phyloP scores from a whole-genome alignment of 2,797 vertebrate species.

The Nannoperca australis region DNA sequence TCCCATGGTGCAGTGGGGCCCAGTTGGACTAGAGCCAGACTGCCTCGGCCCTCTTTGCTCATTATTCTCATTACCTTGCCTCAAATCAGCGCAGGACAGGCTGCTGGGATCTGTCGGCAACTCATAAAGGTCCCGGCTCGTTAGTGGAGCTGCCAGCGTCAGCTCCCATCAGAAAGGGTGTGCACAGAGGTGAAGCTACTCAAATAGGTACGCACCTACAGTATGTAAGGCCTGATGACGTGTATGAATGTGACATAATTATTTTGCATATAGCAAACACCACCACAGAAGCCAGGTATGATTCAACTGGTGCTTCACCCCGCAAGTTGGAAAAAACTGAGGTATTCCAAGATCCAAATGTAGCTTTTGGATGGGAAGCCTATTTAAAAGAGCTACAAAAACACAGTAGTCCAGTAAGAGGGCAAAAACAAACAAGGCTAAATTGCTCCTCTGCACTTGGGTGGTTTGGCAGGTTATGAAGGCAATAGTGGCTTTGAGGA shows the following conservation, averaged over 20 bases:
- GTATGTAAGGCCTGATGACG: slow-evolving; percentile 16
- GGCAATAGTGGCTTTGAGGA: slow-evolving; percentile 82
- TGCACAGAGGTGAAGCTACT: slow-evolving; percentile 63
- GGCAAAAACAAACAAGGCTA: slow-evolving; percentile 84
- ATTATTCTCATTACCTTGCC: slow-evolving; percentile 88
- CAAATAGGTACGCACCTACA: slow-evolving; percentile 58
- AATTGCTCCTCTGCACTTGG: slow-evolving; percentile 84
- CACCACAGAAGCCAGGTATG: slow-evolving; percentile 56
- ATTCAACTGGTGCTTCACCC: slow-evolving; percentile 61
- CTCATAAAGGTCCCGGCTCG: slow-evolving; percentile 82
- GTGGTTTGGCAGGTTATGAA: slow-evolving; percentile 86
- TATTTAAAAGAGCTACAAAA: slow-evolving; percentile 80
- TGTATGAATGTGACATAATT: slow-evolving; percentile 28
- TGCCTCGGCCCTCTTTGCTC: slow-evolving; percentile 76
- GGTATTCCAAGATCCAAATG: slow-evolving; percentile 73
- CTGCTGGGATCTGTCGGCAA: slow-evolving; percentile 87
- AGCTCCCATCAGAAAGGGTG: slow-evolving; percentile 69
- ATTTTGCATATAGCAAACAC: slow-evolving; percentile 30
- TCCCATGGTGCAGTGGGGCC: slow-evolving; percentile 84
- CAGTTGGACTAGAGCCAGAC: slow-evolving; percentile 82
- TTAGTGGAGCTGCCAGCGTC: slow-evolving; percentile 75
- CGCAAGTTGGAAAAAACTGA: slow-evolving; percentile 57
- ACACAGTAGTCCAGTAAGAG: slow-evolving; percentile 80
- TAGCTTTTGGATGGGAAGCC: slow-evolving; percentile 75
- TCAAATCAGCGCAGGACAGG: slow-evolving; percentile 86